These are phyloP conservation scores for Eulithis testata DNA, from an alignment of 2,888 invertebrate genomes.

Conservation along the genomic window DNA sequence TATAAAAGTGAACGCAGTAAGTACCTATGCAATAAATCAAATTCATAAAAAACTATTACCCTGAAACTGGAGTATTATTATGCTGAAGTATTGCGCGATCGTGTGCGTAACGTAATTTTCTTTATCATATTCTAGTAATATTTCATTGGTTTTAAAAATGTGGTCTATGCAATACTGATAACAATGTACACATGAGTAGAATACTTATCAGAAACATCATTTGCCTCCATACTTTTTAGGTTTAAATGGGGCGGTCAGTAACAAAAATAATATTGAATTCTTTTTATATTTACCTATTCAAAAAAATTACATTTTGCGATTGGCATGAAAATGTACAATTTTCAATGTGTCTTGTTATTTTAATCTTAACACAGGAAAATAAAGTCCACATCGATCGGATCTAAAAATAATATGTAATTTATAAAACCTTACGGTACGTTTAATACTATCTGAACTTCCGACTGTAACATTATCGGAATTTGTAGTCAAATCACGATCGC, in stretches of 20 bases:
- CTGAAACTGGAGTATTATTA: background rate
- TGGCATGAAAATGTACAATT: too few species aligned
- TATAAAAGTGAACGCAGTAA: too few species aligned
- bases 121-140: constrained; percentile 7
- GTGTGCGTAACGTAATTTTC: background rate
- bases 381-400: background rate
- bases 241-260: too few species aligned
- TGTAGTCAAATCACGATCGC: constrained; percentile 53
- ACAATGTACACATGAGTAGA: too few species aligned
- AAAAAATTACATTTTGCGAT: too few species aligned
- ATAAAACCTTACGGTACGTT: constrained; percentile 8
- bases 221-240: too few species aligned
- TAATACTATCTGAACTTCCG: constrained; percentile 35
- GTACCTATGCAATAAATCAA: constrained; percentile 7
- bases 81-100: background rate
- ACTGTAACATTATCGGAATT: constrained; percentile 42
- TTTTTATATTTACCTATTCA: too few species aligned
- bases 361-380: background rate
- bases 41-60: constrained; percentile 26
- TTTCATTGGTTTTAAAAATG: constrained; percentile 5
- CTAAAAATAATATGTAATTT: background rate
- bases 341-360: too few species aligned
- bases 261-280: too few species aligned
- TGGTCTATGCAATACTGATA: background rate
- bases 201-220: too few species aligned